These are phyloP conservation scores for Oreochromis spilurus DNA, from an alignment of 2,113 vertebrate genomes.

Conservation along the genomic window DNA sequence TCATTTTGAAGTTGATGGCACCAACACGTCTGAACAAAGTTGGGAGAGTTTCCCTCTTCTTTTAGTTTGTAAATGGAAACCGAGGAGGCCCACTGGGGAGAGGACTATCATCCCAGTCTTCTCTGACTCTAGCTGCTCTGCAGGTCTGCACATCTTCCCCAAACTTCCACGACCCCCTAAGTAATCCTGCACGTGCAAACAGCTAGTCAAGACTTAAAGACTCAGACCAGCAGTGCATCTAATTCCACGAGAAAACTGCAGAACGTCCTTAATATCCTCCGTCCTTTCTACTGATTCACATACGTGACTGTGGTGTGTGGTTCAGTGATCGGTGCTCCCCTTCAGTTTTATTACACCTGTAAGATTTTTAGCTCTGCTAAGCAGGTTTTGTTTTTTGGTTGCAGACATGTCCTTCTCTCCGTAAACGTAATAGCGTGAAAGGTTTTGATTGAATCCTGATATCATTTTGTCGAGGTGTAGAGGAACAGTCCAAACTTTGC, in stretches of 20 bases:
- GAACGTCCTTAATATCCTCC: background rate
- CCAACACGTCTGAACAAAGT: background rate
- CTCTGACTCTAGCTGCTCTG: background rate
- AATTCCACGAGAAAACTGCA: background rate
- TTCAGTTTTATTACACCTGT: background rate
- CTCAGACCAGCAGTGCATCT: background rate
- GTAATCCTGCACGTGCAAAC: background rate
- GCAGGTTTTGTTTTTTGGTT: background rate
- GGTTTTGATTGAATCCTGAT: background rate
- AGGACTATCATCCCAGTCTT: background rate
- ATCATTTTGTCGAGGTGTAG: background rate
- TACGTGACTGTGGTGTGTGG: background rate
- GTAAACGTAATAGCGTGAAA: background rate
- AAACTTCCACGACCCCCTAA: background rate
- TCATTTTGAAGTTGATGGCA: background rate
- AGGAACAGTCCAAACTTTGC: background rate
- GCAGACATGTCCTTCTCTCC: background rate
- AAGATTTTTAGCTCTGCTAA: background rate
- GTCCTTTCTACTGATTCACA: background rate
- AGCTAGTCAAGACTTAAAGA: background rate
- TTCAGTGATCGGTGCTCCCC: background rate
- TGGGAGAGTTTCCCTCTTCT: background rate
- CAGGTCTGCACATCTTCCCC: background rate
- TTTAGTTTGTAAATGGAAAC: background rate
- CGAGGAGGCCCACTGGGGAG: accelerated